Evolutionary conservation across 1,140 invertebrate species (phyloP), one percentile per base, ranked within the genome.

Genomic region (Zaprionus davidi): DNA sequence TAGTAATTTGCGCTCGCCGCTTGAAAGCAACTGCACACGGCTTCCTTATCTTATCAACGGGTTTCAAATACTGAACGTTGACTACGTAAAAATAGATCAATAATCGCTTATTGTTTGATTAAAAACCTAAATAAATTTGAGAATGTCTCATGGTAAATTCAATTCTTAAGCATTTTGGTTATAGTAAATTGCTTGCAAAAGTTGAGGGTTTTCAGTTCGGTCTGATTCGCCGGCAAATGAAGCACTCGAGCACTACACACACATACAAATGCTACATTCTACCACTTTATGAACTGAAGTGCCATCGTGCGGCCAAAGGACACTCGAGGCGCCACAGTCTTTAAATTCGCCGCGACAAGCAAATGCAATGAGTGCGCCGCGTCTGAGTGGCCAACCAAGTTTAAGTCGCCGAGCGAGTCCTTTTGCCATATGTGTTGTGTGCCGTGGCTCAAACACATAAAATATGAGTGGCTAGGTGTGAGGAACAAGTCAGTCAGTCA

Each of bases 311-410:
- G 36, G 28, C 22, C 31, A 57, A 84, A 81, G 84, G 60, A 66
- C 71, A 55, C 83, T 87, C 58, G 71, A 81, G 78, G 31, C 49
- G 64, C 70, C 80, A 67, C 78, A 88, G 73, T 75, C 73, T 83
- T 82, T 78, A 83, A 87, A 83, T 75, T 80, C 78, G 79, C 79
- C 72, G 81, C 79, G 71, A 24, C n/a, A 44, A n/a, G 28, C n/a
- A 46, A 31, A 62, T 79, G 58, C n/a, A 78, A 26, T n/a, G 56
- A 34, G 56, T 36, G n/a, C n/a, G 31, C 36, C 34, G 22, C 66
- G 76, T 78, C 62, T 86, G 82, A 82, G 82, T 82, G 76, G 65
- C 31, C 59, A 51, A 59, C 41, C 55, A 51, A 59, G 69, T 46
- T 46, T 11, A 57, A 38, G 72, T 44, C 20, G 28, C 13, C 38